Conservation (phyloP, 2,113 vertebrate genomes). For the Clinocottus analis region DNA sequence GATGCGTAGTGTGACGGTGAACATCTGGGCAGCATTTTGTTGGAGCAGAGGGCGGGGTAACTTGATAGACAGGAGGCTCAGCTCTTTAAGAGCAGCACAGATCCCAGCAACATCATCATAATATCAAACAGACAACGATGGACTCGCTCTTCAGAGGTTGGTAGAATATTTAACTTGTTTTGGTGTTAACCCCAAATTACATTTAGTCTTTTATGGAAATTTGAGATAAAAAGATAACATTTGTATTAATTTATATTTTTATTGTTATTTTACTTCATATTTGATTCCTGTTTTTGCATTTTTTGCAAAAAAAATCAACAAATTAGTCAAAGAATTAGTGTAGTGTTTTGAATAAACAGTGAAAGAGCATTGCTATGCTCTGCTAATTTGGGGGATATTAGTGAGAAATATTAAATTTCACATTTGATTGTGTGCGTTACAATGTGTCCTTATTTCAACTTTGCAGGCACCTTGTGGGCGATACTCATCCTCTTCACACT, state of each 20-base stretch:
- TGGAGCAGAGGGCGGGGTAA: background rate
- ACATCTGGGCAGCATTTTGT: slow-evolving; percentile 4
- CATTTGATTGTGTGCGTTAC: background rate
- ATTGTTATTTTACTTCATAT: background rate
- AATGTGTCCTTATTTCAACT: slow-evolving; percentile 1
- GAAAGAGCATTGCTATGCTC: background rate
- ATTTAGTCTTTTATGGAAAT: background rate
- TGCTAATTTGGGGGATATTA: background rate
- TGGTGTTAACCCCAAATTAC: background rate
- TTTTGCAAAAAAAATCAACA: background rate
- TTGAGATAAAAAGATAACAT: background rate
- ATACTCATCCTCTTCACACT: slow-evolving; percentile 50
- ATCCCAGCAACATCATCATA: background rate
- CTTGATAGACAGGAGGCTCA: background rate
- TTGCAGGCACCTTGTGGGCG: slow-evolving; percentile 57
- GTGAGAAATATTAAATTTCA: background rate
- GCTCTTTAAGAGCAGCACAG: slow-evolving; percentile 19
- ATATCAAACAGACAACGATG: slow-evolving; percentile 32
- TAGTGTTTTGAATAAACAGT: background rate
- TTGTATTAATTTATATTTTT: background rate
- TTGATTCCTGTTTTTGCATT: background rate
- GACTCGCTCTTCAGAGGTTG: slow-evolving; percentile 59
- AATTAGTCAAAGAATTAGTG: too few relatives aligned
- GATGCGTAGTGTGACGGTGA: background rate
- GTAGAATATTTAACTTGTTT: slow-evolving; percentile 28